phyloP scores from a whole-genome alignment of 2,888 invertebrate genomes.

The Meandrusa payeni region DNA sequence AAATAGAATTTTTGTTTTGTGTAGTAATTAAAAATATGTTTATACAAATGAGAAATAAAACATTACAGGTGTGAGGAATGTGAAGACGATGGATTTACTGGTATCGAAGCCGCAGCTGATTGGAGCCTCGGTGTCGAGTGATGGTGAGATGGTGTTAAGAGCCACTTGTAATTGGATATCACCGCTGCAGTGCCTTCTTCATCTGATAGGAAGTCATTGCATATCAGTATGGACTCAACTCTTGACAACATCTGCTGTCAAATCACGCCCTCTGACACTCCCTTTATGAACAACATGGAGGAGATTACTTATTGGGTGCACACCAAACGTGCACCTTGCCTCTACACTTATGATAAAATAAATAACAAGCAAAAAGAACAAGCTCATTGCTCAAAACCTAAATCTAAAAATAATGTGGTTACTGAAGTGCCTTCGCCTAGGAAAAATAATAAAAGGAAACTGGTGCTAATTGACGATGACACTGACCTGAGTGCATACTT shows the following conservation, averaged over 20 bases:
- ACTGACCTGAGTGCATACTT: constrained; percentile 60
- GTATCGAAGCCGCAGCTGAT: constrained; percentile 34
- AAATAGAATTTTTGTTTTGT: too few species aligned
- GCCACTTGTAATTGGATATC: constrained; percentile 44
- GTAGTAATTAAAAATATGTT: too few species aligned
- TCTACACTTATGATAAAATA: constrained; percentile 61
- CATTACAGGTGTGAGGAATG: constrained; percentile 64
- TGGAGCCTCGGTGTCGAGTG: constrained; percentile 39
- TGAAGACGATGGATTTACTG: constrained; percentile 42
- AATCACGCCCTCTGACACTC: constrained; percentile 33
- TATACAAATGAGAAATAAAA: too few species aligned
- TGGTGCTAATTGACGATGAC: constrained; percentile 55
- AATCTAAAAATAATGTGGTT: constrained; percentile 41
- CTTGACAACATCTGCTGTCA: constrained; percentile 6
- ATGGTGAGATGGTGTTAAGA: constrained; percentile 36
- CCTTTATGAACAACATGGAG: constrained; percentile 73
- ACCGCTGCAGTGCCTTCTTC: constrained; percentile 42
- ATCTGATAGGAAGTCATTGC: constrained; percentile 36
- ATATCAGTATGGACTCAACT: constrained; percentile 19
- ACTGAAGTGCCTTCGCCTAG: constrained; percentile 44
- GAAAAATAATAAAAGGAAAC: constrained; percentile 61
- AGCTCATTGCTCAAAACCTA: constrained; percentile 49
- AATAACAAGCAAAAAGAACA: constrained; percentile 48
- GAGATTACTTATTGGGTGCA: constrained; percentile 73
- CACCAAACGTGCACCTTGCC: constrained; percentile 71